Conservation (phyloP, 2,113 vertebrate genomes). For the Athene noctua region DNA sequence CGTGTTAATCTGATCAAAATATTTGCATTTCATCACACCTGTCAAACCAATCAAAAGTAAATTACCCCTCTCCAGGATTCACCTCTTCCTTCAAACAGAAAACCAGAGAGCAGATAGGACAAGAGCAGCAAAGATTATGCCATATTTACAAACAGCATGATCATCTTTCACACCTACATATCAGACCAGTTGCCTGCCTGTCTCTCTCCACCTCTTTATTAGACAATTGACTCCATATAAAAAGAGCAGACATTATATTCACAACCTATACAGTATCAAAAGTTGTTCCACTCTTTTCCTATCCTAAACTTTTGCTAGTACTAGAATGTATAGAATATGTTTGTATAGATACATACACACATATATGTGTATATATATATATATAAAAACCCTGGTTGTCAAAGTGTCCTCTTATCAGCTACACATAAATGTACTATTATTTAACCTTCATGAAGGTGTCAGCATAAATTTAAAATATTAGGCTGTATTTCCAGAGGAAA, state of each 20-base stretch:
- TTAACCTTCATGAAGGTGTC: neutral
- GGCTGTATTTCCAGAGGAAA: neutral
- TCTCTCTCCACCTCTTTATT: neutral
- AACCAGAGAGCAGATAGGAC: neutral
- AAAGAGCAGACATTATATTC: neutral
- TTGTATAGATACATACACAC: neutral
- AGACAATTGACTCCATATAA: neutral
- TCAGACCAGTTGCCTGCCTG: neutral
- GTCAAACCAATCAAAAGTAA: constrained; percentile 47
- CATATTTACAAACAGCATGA: neutral
- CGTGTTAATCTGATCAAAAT: constrained; percentile 51
- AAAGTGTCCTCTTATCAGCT: neutral
- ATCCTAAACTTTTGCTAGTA: neutral
- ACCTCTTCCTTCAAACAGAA: constrained; percentile 8
- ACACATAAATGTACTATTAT: neutral
- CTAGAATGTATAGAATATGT: neutral
- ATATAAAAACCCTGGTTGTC: neutral
- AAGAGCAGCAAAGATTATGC: neutral
- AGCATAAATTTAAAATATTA: neutral
- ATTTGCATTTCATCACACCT: constrained; percentile 60
- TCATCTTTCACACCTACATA: neutral
- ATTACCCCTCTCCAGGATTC: constrained; percentile 3
- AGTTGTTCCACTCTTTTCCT: neutral
- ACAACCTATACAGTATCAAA: neutral
- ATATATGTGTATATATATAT: neutral